phyloP scores from a whole-genome alignment of 1,140 invertebrate species.

The Diuraphis noxia region DNA sequence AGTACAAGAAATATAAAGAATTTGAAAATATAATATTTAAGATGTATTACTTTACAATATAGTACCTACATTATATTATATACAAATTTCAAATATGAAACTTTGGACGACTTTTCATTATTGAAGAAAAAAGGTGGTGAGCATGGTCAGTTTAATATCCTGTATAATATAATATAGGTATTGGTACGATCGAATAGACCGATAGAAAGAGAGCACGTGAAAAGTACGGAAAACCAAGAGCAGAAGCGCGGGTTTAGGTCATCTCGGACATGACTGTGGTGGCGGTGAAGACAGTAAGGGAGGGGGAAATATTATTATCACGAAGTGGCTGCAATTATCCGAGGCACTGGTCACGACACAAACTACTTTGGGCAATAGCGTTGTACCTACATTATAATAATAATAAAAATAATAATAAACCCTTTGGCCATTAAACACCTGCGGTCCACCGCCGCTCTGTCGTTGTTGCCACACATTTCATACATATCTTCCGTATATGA shows the following conservation, averaged over 20 bases:
- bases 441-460: background rate
- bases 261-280: background rate
- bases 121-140: background rate
- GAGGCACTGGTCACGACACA: constrained; percentile 33
- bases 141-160: background rate
- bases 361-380: constrained; percentile 24
- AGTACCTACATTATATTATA: no score
- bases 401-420: background rate
- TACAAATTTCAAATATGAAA: no score
- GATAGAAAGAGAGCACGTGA: background rate
- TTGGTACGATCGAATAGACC: background rate
- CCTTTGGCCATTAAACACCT: constrained; percentile 23
- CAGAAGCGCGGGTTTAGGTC: background rate
- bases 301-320: constrained; percentile 21
- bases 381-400: background rate
- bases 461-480: background rate
- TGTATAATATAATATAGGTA: background rate
- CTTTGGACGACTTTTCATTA: background rate
- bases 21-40: no score
- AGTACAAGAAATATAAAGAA: no score
- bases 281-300: background rate
- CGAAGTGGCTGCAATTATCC: constrained; percentile 38
- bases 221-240: background rate
- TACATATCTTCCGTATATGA: background rate
- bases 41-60: no score